Conservation (phyloP, 2,888 invertebrate species). For the Nomada ferruginata region DNA sequence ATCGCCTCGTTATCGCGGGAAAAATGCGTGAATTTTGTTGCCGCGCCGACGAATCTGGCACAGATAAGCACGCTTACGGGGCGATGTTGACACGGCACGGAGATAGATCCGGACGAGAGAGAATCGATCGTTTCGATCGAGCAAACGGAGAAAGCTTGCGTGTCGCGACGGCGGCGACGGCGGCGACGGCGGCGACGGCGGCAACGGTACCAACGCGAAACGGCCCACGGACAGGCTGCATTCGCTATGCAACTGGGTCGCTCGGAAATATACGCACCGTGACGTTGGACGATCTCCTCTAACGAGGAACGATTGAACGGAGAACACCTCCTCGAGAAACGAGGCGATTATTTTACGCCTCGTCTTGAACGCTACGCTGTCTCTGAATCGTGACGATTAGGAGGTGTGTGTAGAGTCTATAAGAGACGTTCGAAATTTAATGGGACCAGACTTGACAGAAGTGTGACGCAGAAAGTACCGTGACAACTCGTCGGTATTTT, state of each 20-base stretch:
- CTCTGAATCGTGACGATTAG: neutral
- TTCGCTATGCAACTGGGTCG: slow-evolving; percentile 69
- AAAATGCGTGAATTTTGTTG: slow-evolving; percentile 13
- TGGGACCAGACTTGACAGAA: too few species aligned
- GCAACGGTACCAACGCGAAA: slow-evolving; percentile 51
- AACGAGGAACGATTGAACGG: slow-evolving; percentile 42
- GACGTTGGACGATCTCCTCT: slow-evolving; percentile 51
- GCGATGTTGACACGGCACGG: too few species aligned
- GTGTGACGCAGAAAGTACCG: too few species aligned
- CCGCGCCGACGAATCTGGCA: neutral
- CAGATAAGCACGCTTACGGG: neutral
- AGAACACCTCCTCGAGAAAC: slow-evolving; percentile 18
- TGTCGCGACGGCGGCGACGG: slow-evolving; percentile 55
- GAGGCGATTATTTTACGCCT: slow-evolving; percentile 29
- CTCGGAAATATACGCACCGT: slow-evolving; percentile 48
- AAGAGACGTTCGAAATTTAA: too few species aligned
- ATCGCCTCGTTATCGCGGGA: slow-evolving; percentile 25
- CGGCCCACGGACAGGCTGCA: slow-evolving; percentile 46
- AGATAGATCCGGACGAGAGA: neutral
- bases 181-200: too few species aligned
- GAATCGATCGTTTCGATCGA: neutral
- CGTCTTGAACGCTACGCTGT: neutral
- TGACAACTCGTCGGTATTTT: too few species aligned
- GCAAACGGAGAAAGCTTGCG: slow-evolving; percentile 52
- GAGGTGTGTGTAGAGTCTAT: too few species aligned